Evolutionary conservation across 1,140 invertebrate genomes (phyloP).

Genomic region (Drosophila aff.): DNA sequence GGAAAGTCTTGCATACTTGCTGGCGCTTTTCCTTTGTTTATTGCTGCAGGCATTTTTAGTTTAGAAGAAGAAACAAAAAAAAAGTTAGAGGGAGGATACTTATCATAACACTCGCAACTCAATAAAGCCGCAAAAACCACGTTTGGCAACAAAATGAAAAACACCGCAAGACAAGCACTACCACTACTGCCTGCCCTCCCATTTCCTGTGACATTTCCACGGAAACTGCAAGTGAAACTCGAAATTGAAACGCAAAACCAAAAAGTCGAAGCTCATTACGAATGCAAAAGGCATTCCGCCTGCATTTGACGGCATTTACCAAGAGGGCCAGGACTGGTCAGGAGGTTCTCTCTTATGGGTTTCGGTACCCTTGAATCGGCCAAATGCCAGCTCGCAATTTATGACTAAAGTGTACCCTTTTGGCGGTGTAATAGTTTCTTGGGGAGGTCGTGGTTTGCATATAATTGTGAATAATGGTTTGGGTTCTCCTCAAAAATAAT

Average conservation of each 20-base stretch:
- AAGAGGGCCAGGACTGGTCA: background rate
- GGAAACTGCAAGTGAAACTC: constrained; percentile 46
- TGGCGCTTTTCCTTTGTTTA: constrained; percentile 43
- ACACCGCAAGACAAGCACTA: constrained; percentile 26
- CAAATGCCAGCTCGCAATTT: background rate
- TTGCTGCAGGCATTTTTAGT: constrained; percentile 34
- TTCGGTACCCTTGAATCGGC: constrained; percentile 1
- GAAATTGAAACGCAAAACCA: constrained; percentile 33
- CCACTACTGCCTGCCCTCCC: constrained; percentile 5
- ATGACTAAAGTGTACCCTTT: constrained; percentile 4
- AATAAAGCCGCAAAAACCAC: constrained; percentile 16
- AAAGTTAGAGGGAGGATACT: constrained; percentile 8
- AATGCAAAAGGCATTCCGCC: constrained; percentile 66
- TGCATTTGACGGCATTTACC: constrained; percentile 43
- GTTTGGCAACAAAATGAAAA: constrained; percentile 18
- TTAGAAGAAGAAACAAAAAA: background rate
- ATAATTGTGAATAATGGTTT: background rate
- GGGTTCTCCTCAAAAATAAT: background rate
- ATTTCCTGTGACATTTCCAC: constrained; percentile 54
- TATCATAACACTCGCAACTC: constrained; percentile 46
- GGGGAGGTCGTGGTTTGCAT: background rate
- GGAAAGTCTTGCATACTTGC: constrained; percentile 60
- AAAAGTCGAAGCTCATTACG: constrained; percentile 52
- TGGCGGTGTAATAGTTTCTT: background rate
- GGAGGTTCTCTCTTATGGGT: background rate